Evolutionary conservation across 2,113 vertebrate genomes (phyloP), one percentile per base, ranked within the genome.

Genomic region (Brachypodius melanocephalos): DNA sequence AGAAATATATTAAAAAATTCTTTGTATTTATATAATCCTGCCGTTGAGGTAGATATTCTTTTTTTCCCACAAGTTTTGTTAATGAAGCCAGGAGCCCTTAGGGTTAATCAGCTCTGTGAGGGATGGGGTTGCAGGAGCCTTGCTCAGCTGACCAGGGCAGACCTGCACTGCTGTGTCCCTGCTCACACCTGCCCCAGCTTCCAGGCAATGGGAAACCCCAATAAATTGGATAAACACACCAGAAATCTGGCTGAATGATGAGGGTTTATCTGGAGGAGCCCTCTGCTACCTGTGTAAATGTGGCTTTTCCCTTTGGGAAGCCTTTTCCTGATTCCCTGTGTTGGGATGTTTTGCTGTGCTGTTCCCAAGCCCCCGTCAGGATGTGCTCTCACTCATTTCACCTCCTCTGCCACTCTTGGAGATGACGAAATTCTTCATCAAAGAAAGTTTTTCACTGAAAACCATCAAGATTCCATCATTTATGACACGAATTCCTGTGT

Each of bases 351-450:
- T 71, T 65, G 34, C 58, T 10, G 5, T 8, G 46, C 51, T 40
- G 49, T 49, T 61, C 71, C 38, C 62, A 68, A 21, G 14, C 6
- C 43, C 32, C 69, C 45, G 10, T 17, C 69, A 91, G 74, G 69
- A 49, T 1, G 2, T 24, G 58, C 85, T 82, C 75, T 69, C 74
- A 24, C 51, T 65, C 61, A 49, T 52, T 75, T 48, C 45, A 49
- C 75, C 19, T 75, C 22, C 65, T 77, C 82, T 89, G 71, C 63
- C 26, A 15, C 69, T 26, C 38, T 42, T 74, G 14, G 73, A 87
- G 57, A 20, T 85, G 77, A 61, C 85, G 31, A 85, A 93, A 78
- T n/a, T 9, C 43, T 78, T 81, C 55, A 77, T 74, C 84, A 87
- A 75, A 91, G 49, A 40, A 36, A 63, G 31, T 3, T 31, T 75